Evolutionary conservation across 2,113 vertebrate species (phyloP), one percentile per base, ranked within the genome.

Genomic region (Anser brachyrhynchus): DNA sequence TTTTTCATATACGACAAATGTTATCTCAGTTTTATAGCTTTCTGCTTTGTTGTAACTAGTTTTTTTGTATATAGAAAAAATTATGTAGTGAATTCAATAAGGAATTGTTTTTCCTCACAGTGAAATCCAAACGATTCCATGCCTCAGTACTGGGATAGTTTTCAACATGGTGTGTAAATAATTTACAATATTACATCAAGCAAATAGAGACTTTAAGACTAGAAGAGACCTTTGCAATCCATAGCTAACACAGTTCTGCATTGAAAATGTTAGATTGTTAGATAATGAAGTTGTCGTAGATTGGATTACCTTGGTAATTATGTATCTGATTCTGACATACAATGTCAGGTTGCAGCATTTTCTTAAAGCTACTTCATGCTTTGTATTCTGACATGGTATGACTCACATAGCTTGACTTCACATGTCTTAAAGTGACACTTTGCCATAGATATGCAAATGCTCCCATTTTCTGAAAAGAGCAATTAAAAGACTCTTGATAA

Each of bases 371-470:
- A 59, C 81, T 87, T 91, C 65, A 13, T 92, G 39, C 81, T 91
- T 92, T 93, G 62, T 93, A 73, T 70, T 91, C 73, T 97, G 96
- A 78, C 91, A 82, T 4, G 2, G 29, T 79, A 61, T 95, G 95
- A 95, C 35, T 95, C 94, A 93, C 29, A 19, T 2, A 75, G 58
- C 66, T 91, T 93, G 39, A 58, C 29, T 49, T 92, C 62, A 84
- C 78, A 52, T 44, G 73, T 87, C 92, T 92, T 89, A 64, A 84
- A 84, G 20, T 82, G 89, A 91, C 94, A 93, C 21, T 66, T 94
- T 89, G 70, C 91, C 91, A 84, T 82, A 92, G 91, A 95, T 95
- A 96, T 89, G 94, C 70, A 95, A 96, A 96, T 95, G 33, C 1
- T 58, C 26, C 54, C 33, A 69, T 93, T 91, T 93, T 93, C 77